Base-by-base conservation (phyloP, 2,888 invertebrate genomes). In the Aelia acuminata region DNA sequence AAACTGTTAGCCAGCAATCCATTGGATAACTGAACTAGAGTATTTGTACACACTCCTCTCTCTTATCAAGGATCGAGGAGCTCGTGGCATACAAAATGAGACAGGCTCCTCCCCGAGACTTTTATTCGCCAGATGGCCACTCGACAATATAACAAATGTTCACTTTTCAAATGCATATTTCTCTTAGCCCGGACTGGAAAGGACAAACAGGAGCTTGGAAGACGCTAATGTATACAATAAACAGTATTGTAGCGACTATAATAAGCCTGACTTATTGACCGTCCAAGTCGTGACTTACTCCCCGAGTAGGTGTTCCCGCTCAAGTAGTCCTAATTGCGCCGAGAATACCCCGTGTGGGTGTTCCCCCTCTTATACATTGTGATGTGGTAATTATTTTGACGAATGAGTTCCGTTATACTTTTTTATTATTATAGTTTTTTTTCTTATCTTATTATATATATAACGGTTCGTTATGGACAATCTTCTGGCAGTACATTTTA, bases 161-260 rank as follows among this genome's bases (percentile, higher is more conserved):
- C 43, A 80, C 80, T 47, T 80, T 80, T 80, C 80, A 80, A 47
- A 80, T 80, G 80, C 80, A 80, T 80, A 80, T 80, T 80, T 80
- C 80, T 26, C 80, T 13, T 0, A 4, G 15, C 39, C 3, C 7
- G 43, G 20, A 39, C 20, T 20, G 20, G 57, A n/a, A 0, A 53
- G 5, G 57, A 13, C 7, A 35, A 70, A 70, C 63, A 70, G 63
- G 31, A 35, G 63, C 63, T 35, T 70, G 18, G 18, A 57, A 26
- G 20, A 35, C 18, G 26, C 63, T 70, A 70, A 70, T 70, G 20
- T 70, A 70, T 70, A 70, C 63, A 70, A 70, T 31, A 70, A 70
- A 70, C 18, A 70, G 80, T 43, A 80, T 80, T 80, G 80, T 80
- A 47, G 43, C 80, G 1, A n/a, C 43, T 1, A 80, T 47, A 80